Base-by-base conservation (phyloP, 53 echinoderm and acorn worm genomes). In the Henricia sp. region DNA sequence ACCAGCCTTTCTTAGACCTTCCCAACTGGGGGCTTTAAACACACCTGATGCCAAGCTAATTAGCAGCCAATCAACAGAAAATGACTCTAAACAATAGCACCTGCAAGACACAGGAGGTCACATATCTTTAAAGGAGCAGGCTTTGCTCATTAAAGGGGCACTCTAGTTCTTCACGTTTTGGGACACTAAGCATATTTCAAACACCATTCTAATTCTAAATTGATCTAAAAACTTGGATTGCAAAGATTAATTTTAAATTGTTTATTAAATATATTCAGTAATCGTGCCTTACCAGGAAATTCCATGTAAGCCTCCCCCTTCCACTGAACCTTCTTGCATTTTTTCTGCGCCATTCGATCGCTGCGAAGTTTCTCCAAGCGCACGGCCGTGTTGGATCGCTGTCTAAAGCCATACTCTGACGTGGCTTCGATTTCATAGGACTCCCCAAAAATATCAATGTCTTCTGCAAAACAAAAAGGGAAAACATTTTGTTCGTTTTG, bases 401-500 rank as follows among this genome's bases (percentile, higher is more conserved):
- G 93, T 12, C 97, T 83, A 70, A 97, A 94, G 39, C 97, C 94
- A 68, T 94, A 94, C 57, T 97, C 97, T 28, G 92, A 97, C 28
- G 90, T 94, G 6, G 91, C 90, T 72, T 97, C 97, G n/a, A 97
- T 94, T 83, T 97, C 97, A 58, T 90, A 97, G 0, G 97, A 97
- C 50, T 97, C 97, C 3, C 90, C 90, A 64, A 90, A 94, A 50
- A 93, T 94, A 38, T 94, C 92, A 5, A 90, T 64, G 54, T 97
- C 94, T 46, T 97, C 93, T 80, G 77, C 39, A 12, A 71, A 28
- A 26, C 9, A 29, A 9, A 41, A 21, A 71, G n/a, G 28, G 25
- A 29, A 50, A 16, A 29, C 25, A n/a, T n/a, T n/a, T 10, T 10
- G 14, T 10, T 46, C 48, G 8, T 46, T 46, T n/a, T n/a, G n/a